Evolutionary conservation across 2,797 vertebrate species (phyloP).

Genomic region (Cichlasoma orientale): DNA sequence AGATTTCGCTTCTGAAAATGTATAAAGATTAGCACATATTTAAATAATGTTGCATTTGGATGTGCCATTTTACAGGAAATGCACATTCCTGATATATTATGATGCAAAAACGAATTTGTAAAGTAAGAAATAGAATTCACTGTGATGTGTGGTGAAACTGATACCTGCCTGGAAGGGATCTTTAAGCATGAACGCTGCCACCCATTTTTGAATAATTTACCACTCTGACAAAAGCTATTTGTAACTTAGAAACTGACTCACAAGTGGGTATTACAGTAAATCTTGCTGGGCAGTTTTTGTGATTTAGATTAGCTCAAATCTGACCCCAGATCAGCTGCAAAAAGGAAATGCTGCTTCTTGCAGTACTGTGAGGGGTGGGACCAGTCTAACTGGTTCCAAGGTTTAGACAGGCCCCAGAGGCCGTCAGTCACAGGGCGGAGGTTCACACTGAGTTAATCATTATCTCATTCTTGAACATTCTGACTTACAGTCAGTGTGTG

Average conservation of each 20-base stretch:
- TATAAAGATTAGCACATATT: neutral
- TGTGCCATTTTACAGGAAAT: neutral
- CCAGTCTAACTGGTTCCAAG: constrained; percentile 62
- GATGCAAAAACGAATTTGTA: neutral
- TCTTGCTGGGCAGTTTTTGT: neutral
- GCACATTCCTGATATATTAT: neutral
- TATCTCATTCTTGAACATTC: constrained; percentile 66
- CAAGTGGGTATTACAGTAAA: neutral
- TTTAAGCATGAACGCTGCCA: neutral
- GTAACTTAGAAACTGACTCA: neutral
- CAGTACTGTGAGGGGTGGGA: constrained; percentile 30
- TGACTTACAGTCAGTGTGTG: constrained; percentile 29
- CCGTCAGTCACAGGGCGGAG: constrained; percentile 70
- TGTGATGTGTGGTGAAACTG: neutral
- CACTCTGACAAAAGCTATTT: neutral
- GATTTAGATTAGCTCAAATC: constrained; percentile 2
- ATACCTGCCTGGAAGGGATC: neutral
- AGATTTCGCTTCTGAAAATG: neutral
- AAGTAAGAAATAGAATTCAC: neutral
- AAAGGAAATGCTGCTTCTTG: constrained; percentile 24
- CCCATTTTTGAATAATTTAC: neutral
- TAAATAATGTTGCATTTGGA: neutral
- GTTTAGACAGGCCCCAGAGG: constrained; percentile 56
- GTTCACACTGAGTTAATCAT: constrained; percentile 66
- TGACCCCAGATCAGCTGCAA: constrained; percentile 25